Percentiles rank a stretch among this genome's conserved stretches.
Conservation (phyloP, 92 coral and sea anemone genomes). For the Porites cylindrica region DNA sequence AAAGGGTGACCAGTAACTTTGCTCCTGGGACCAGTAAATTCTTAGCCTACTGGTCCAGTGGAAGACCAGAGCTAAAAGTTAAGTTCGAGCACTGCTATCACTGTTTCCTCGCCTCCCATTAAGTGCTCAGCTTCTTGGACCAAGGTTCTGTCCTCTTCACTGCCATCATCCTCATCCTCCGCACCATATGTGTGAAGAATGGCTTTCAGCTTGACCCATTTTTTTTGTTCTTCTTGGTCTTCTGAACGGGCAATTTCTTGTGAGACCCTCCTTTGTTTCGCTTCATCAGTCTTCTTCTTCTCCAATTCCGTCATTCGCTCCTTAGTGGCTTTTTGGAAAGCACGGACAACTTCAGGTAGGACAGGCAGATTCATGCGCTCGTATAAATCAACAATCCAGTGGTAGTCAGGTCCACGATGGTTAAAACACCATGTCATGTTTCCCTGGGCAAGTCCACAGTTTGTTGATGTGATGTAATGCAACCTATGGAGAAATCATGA, state of each 20-base stretch:
- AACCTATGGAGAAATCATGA: slow-evolving; percentile 35
- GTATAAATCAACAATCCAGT: slow-evolving; percentile 71
- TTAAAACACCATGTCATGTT: slow-evolving; percentile 72
- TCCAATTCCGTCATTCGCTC: slow-evolving; percentile 34
- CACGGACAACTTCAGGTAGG: slow-evolving; percentile 52
- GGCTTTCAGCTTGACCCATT: slow-evolving; percentile 62
- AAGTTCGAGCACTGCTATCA: too few species aligned
- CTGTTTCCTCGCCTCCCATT: background rate
- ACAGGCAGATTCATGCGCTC: slow-evolving; percentile 70
- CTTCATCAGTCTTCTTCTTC: slow-evolving; percentile 17
- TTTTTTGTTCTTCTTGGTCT: slow-evolving; percentile 67
- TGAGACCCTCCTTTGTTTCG: slow-evolving; percentile 31
- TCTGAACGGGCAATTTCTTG: slow-evolving; percentile 57
- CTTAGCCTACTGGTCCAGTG: too few species aligned
- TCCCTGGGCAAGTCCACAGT: slow-evolving; percentile 73
- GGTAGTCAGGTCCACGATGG: slow-evolving; percentile 48
- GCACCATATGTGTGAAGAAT: slow-evolving; percentile 51
- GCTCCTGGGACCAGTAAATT: too few species aligned
- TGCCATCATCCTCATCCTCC: slow-evolving; percentile 37
- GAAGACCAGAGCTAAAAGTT: too few species aligned
- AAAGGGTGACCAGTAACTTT: too few species aligned
- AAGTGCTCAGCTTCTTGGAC: slow-evolving; percentile 13
- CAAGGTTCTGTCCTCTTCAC: slow-evolving; percentile 14
- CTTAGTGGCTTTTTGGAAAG: slow-evolving; percentile 42
- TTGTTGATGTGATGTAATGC: slow-evolving; percentile 74